A percentile compares a stretch with the other conserved stretches of the same genome.
Evolutionary conservation across 2,797 vertebrate genomes (phyloP).

Genomic region (Xenops minutus): DNA sequence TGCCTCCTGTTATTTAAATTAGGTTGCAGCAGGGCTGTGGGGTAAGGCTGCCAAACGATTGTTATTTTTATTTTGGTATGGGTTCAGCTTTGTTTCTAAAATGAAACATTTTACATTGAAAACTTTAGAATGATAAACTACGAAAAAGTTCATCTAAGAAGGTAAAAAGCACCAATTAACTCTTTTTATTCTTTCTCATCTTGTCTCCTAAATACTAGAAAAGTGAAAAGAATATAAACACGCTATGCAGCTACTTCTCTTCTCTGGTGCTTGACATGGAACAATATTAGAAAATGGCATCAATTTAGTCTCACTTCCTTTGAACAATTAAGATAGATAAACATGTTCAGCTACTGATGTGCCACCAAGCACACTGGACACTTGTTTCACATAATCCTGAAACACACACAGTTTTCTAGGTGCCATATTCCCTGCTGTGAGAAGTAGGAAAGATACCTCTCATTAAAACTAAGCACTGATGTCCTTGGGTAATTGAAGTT

Average conservation of each 20-base stretch:
- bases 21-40: not conserved
- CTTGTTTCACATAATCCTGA: not conserved
- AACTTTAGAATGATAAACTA: not conserved
- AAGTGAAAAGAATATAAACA: too few species aligned
- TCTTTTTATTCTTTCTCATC: not conserved
- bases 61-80: not conserved
- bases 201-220: not conserved
- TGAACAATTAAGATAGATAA: not conserved
- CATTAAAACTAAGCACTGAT: not conserved
- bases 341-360: not conserved
- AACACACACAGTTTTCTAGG: not conserved
- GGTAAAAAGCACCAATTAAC: not conserved
- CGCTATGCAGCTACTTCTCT: not conserved
- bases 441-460: not conserved
- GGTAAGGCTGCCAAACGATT: not conserved
- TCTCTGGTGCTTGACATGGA: not conserved
- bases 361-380: not conserved
- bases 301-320: not conserved
- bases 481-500: not conserved
- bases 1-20: not conserved
- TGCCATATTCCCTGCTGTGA: not conserved
- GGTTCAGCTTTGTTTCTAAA: conserved; percentile 21
- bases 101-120: not conserved
- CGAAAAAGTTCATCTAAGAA: not conserved
- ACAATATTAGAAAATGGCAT: not conserved